Evolutionary conservation across 2,888 invertebrate genomes (phyloP).

Genomic region (Stramonita haemastoma): DNA sequence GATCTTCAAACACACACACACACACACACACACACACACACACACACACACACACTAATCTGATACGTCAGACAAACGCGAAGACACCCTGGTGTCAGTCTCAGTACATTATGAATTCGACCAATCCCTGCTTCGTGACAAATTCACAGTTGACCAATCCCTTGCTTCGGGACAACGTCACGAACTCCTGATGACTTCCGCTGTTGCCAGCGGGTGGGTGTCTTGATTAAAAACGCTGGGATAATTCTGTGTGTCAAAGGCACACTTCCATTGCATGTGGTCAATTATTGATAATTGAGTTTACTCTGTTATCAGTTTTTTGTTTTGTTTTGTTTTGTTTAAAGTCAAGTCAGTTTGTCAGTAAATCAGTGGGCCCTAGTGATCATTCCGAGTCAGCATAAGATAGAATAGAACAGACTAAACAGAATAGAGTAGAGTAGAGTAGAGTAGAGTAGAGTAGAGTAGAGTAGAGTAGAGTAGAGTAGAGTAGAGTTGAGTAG

Average conservation of each 20-base stretch:
- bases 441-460: no score
- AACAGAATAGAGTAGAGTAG: no score
- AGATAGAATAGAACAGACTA: no score
- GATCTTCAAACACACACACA: background rate
- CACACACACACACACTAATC: background rate
- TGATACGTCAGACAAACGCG: background rate
- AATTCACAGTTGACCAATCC: conserved; percentile 12
- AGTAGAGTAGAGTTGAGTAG: no score
- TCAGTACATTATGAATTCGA: background rate
- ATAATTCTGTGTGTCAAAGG: background rate
- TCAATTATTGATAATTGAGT: background rate
- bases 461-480: no score
- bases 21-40: background rate
- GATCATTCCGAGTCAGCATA: no score
- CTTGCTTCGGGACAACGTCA: background rate
- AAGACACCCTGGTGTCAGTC: background rate
- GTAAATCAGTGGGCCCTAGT: background rate
- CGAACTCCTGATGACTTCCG: background rate
- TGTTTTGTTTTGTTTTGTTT: background rate
- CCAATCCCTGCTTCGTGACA: conserved; percentile 22
- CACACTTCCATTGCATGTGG: background rate
- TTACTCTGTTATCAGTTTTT: no score
- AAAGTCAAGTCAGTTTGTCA: background rate
- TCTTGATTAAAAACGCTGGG: background rate
- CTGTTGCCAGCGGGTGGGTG: background rate